Evolutionary conservation across 2,888 invertebrate genomes (phyloP), one percentile per base, ranked within the genome.

Genomic region (Cerastis leucographa): DNA sequence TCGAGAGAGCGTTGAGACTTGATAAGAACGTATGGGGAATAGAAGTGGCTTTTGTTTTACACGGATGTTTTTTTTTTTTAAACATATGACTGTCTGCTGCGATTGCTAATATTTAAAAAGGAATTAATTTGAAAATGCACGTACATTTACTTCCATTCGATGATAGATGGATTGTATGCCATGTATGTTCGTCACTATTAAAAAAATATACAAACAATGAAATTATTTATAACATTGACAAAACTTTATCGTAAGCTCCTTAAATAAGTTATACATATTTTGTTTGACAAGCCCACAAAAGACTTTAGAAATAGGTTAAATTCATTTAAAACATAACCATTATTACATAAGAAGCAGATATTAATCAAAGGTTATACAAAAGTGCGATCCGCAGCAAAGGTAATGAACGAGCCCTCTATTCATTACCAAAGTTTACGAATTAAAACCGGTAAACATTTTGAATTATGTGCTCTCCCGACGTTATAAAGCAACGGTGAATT

Each of bases 401-500:
- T 84, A 88, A 85, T 84, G 68, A 85, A 87, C 83, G 79, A 71
- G 65, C 69, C 77, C 78, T 80, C 81, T 87, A 87, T 87, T 87
- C 85, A 87, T 87, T 87, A 85, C 74, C n/a, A 74, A 87, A 87
- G 59, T 87, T 87, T 88, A 85, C 80, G 85, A 84, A 88, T 87
- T 88, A 84, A 88, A 87, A 82, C 81, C 75, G 81, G 88, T 83
- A 87, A 88, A 88, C 88, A 87, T 87, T 87, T 84, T 87, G 88
- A 87, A 83, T 87, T 88, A 85, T 88, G 84, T 75, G 77, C 76
- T 71, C 62, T 69, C 78, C 40, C 64, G 71, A 69, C 79, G 66
- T 78, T 81, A 76, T 75, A 78, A 74, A 78, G 74, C 78, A 69
- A 62, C 56, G 66, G 74, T 74, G 78, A 76, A 81, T 81, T 85